Base-by-base conservation (phyloP, 2,113 vertebrate genomes). In the Hippocampus abdominalis region DNA sequence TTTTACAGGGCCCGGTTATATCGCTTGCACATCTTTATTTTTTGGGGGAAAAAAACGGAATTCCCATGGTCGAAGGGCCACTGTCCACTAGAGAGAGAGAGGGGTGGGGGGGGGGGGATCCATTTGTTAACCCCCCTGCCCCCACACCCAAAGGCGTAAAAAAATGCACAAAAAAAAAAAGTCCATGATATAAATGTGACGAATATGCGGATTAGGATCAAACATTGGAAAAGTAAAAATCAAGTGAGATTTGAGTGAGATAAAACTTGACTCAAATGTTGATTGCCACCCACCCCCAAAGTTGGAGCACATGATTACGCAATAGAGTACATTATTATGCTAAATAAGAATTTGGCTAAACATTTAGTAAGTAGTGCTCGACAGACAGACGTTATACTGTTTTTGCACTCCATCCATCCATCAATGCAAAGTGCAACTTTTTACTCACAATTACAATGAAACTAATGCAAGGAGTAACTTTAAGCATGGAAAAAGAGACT, bases 1-100 rank as follows among this genome's bases (percentile, higher is more conserved):
- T 94, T 89, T 94, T 92, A 92, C 79, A 90, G 87, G 84, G 87
- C 80, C 82, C 85, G 81, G 65, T 86, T 89, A 92, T 92, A 89
- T 91, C 88, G 89, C 88, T 20, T 89, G 89, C 88, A 88, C 86
- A 91, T 86, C 84, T 91, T 87, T 85, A 82, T 81, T 11, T 9
- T 78, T 84, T 73, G 56, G 66, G 29, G 29, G 0, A 29, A 29
- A 29, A 87, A 60, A 88, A 87, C 79, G 74, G 79, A 77, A 90
- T 92, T 93, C 90, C 89, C 89, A 90, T 89, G 90, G 85, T 85
- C 79, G 49, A 79, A 70, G 48, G 65, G 79, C 73, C 70, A 42
- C 66, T 82, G 75, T 81, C 74, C 75, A 68, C 66, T 54, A 13
- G 21, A n/a, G 25, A 49, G 63, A 44, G 71, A 8, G 56, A 29